phyloP scores from a whole-genome alignment of 1,140 invertebrate species.

The Formica exsecta region DNA sequence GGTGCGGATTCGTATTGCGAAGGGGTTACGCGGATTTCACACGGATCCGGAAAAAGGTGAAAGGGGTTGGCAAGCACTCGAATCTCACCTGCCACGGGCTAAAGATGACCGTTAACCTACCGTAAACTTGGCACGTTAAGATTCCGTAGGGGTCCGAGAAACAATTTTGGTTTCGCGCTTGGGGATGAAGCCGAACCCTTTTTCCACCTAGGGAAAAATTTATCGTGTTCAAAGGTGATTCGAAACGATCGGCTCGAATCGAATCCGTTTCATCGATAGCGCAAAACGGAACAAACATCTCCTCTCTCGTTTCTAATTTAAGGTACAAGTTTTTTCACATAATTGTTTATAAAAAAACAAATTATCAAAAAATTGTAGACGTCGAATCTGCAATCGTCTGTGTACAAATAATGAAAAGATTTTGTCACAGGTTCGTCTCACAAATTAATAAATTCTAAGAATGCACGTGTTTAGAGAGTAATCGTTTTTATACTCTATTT shows the following conservation, averaged over 20 bases:
- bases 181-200: constrained; percentile 55
- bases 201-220: constrained; percentile 46
- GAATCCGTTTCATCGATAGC: not conserved
- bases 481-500: not conserved
- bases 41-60: constrained; percentile 69
- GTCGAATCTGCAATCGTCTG: not conserved
- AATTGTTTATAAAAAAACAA: not conserved
- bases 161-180: constrained; percentile 26
- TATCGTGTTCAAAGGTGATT: not conserved
- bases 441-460: not conserved
- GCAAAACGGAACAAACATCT: not conserved
- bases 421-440: not conserved
- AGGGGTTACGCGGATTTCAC: constrained; percentile 71
- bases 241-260: not conserved
- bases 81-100: constrained; percentile 60
- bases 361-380: not conserved
- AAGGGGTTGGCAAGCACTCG: constrained; percentile 30
- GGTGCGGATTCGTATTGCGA: constrained; percentile 7
- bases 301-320: not conserved
- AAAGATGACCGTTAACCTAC: constrained; percentile 39
- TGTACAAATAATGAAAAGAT: not conserved
- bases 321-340: not conserved
- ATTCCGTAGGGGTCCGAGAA: constrained; percentile 36
- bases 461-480: not conserved
- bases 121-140: not conserved